phyloP scores from a whole-genome alignment of 2,797 vertebrate genomes.

The Pygocentrus nattereri region DNA sequence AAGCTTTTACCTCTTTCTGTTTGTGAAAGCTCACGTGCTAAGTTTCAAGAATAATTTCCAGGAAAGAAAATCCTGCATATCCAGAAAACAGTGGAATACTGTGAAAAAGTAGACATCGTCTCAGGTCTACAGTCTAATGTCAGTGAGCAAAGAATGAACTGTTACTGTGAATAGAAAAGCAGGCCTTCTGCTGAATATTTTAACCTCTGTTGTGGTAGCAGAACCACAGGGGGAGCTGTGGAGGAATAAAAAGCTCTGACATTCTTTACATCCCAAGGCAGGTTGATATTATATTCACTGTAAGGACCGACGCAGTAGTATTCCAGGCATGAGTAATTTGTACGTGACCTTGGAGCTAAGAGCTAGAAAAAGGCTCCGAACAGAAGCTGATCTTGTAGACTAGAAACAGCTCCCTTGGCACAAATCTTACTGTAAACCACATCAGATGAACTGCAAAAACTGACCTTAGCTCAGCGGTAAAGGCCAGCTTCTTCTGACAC shows the following conservation, averaged over 20 bases:
- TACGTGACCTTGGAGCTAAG: constrained; percentile 9
- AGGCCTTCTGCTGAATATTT: constrained; percentile 17
- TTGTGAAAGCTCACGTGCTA: constrained; percentile 17
- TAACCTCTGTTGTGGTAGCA: background rate
- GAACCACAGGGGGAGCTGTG: constrained; percentile 34
- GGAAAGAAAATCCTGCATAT: background rate
- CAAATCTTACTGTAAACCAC: background rate
- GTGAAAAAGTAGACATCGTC: background rate
- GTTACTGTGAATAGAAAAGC: background rate
- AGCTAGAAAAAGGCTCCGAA: background rate
- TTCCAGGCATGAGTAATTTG: constrained; percentile 15
- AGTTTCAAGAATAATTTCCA: background rate
- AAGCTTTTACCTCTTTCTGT: background rate
- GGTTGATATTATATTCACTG: background rate
- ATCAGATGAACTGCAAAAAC: background rate
- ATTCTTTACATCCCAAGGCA: background rate
- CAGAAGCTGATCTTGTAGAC: background rate
- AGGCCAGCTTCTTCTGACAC: background rate
- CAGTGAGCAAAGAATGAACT: background rate
- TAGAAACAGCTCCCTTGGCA: background rate
- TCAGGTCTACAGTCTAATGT: background rate
- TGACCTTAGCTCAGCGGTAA: background rate
- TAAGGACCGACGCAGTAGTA: background rate
- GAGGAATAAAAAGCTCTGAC: constrained; percentile 24
- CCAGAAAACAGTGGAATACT: background rate